Conservation (phyloP, 1,140 invertebrate species). For the Anoplophora glabripennis region DNA sequence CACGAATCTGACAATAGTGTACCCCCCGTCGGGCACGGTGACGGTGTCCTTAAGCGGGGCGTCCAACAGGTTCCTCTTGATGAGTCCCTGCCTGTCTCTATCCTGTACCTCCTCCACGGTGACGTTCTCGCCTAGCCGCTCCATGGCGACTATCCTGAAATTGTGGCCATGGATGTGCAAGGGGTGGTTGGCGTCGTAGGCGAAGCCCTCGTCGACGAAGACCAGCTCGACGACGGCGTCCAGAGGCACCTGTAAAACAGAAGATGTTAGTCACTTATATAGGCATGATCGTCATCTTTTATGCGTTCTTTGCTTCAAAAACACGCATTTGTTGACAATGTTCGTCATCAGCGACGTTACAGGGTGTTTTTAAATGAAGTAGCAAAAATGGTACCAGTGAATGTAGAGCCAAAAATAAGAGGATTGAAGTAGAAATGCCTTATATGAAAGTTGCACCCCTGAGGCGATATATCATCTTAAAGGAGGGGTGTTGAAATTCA, state of each 20-base stretch:
- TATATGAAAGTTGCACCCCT: too few relatives aligned
- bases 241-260: conserved; percentile 55
- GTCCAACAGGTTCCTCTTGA: conserved; percentile 69
- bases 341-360: too few relatives aligned
- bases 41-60: conserved; percentile 86
- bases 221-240: conserved; percentile 77
- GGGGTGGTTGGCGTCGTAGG: conserved; percentile 84
- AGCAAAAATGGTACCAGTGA: too few relatives aligned
- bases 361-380: too few relatives aligned
- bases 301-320: too few relatives aligned
- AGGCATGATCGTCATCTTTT: too few relatives aligned
- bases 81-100: conserved; percentile 65
- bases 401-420: too few relatives aligned
- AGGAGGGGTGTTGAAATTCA: too few relatives aligned
- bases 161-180: conserved; percentile 84
- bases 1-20: conserved; percentile 70
- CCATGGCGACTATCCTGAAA: conserved; percentile 80
- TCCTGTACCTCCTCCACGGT: conserved; percentile 66
- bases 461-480: too few relatives aligned
- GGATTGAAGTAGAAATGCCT: too few relatives aligned
- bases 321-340: too few relatives aligned
- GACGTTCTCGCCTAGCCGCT: conserved; percentile 61
- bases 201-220: conserved; percentile 78
- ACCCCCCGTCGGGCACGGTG: conserved; percentile 89
- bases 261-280: too few relatives aligned